Conservation (phyloP, 2,113 vertebrate species). For the Piprites chloris region DNA sequence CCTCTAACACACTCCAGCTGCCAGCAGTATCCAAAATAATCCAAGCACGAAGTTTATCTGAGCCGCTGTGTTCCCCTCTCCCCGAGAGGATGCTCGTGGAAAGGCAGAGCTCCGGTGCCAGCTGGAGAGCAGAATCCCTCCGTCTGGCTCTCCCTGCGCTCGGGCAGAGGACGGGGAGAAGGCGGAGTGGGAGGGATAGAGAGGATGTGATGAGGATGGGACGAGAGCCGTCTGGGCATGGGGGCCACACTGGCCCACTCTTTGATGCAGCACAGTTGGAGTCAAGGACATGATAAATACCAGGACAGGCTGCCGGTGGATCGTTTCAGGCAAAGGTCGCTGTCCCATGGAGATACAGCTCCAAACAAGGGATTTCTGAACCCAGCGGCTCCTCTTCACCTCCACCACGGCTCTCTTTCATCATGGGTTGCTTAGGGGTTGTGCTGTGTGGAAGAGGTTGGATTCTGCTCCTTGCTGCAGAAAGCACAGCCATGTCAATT, state of each 20-base stretch:
- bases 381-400: background rate
- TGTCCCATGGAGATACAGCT: fast-evolving
- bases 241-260: background rate
- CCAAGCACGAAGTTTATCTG: background rate
- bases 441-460: background rate
- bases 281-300: background rate
- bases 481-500: background rate
- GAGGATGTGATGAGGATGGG: fast-evolving
- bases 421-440: fast-evolving
- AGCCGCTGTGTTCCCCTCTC: background rate
- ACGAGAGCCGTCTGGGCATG: background rate
- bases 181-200: fast-evolving
- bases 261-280: background rate
- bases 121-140: background rate
- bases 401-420: fast-evolving
- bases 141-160: background rate
- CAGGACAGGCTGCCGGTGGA: background rate
- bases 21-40: background rate
- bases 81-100: background rate
- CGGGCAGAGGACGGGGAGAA: background rate
- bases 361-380: background rate
- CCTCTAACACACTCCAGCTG: background rate
- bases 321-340: background rate
- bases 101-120: background rate
- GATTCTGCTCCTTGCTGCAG: background rate